Evolutionary conservation across 2,888 invertebrate genomes (phyloP), one percentile per base, ranked within the genome.

Genomic region (Criorhina ranunculi): DNA sequence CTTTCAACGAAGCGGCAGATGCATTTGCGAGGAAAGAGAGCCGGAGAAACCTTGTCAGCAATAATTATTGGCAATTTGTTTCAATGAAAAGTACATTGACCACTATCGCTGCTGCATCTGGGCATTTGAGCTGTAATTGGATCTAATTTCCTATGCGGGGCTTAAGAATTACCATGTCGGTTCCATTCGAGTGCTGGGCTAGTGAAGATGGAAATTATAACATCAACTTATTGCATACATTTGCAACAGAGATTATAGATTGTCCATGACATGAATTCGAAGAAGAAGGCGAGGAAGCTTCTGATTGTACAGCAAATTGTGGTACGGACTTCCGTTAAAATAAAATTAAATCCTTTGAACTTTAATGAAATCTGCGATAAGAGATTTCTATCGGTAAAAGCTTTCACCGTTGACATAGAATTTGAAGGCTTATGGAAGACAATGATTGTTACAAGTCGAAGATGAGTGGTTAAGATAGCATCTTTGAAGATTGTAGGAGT

Each of bases 1-100:
- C 62, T 59, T 60, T 78, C 33, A n/a, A n/a, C n/a, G n/a, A n/a
- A n/a, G n/a, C n/a, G 15, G 2, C n/a, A 24, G 24, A 24, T 17
- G 29, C 19, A 31, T 19, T n/a, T 9, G 53, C 11, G n/a, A 24
- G 4, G 24, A 4, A 24, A 24, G 24, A 24, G 15, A 59, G n/a
- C n/a, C n/a, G n/a, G 51, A 40, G 66, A 72, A 55, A 67, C 53
- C 70, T 73, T 78, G 72, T 82, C 82, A 69, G 79, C 67, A 69
- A 57, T 83, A 83, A 83, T 83, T 83, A 79, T 79, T 79, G 37
- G 73, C 69, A 79, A 83, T 83, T 83, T 79, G 79, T 79, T 79
- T 83, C 83, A 79, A 83, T 83, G 60, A 79, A 83, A 79, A 79
- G 79, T 79, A 62, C 72, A 37, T 79, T 83, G 78, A 66, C 77